These are phyloP conservation scores for Psilopogon haemacephalus DNA, from an alignment of 2,113 vertebrate genomes.

Conservation along the genomic window DNA sequence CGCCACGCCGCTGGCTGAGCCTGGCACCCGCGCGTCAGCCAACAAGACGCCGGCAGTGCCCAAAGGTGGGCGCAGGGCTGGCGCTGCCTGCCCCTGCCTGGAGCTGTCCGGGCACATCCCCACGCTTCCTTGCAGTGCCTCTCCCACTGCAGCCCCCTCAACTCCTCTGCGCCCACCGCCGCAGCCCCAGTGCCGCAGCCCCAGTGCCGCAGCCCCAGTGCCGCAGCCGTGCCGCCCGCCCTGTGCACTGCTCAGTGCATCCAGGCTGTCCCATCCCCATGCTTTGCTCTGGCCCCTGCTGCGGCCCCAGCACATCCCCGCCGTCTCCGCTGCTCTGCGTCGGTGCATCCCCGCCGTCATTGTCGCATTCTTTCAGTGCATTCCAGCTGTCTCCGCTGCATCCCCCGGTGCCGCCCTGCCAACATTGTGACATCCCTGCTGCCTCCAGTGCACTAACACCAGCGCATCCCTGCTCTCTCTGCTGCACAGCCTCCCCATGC, in stretches of 20 bases:
- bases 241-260: neutral
- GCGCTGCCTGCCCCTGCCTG: neutral
- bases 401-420: neutral
- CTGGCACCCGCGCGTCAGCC: slow-evolving; percentile 50
- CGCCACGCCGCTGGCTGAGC: slow-evolving; percentile 64
- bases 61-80: slow-evolving; percentile 61
- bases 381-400: neutral
- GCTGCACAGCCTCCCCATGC: neutral
- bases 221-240: neutral
- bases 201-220: neutral
- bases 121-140: rapidly evolving
- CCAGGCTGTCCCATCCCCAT: rapidly evolving
- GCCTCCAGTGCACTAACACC: neutral
- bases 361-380: neutral
- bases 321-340: neutral
- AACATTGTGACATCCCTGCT: neutral
- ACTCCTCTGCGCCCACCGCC: neutral
- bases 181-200: neutral
- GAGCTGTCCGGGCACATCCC: neutral
- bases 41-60: slow-evolving; percentile 64
- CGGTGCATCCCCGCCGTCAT: neutral
- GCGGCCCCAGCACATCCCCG: neutral
- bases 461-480: neutral
- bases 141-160: neutral
- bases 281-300: rapidly evolving